Percentiles rank a stretch among this genome's conserved stretches.
These are phyloP conservation scores for Phenganax stokvisi DNA, from an alignment of 92 coral and sea anemone species.

Conservation along the genomic window DNA sequence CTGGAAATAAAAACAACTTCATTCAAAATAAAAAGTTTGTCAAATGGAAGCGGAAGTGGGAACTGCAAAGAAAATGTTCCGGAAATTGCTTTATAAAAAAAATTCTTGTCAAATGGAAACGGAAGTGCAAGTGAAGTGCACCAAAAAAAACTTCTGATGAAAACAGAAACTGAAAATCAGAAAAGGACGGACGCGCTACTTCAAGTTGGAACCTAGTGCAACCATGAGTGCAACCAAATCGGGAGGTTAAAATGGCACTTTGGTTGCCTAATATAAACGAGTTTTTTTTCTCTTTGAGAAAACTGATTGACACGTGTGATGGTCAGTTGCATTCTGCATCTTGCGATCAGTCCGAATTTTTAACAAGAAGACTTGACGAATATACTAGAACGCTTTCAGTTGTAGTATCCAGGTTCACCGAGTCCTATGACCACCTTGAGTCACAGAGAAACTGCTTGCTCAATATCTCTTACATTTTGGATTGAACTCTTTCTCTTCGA, in stretches of 20 bases:
- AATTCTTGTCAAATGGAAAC: neutral
- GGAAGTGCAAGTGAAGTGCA: slow-evolving; percentile 2
- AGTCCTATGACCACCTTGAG: slow-evolving; percentile 5
- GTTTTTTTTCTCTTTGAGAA: slow-evolving; percentile 13
- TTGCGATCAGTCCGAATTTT: neutral
- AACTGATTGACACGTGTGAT: neutral
- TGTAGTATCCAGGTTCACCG: neutral
- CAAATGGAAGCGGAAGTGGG: too few relatives aligned
- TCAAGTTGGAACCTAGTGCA: too few relatives aligned
- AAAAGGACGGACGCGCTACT: too few relatives aligned
- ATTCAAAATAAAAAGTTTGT: too few relatives aligned
- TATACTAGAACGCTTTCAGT: slow-evolving; percentile 9
- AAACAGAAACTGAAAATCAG: neutral
- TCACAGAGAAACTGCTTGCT: neutral
- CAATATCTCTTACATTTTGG: neutral
- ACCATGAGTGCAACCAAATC: too few relatives aligned
- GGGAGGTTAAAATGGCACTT: too few relatives aligned
- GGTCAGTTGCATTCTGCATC: slow-evolving; percentile 2
- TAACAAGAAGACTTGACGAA: slow-evolving; percentile 9
- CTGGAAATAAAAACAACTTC: too few relatives aligned
- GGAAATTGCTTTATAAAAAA: neutral
- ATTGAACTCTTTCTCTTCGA: neutral
- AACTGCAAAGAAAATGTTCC: neutral
- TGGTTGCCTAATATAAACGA: neutral
- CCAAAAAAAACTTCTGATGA: neutral